Base-by-base conservation (phyloP, 2,797 vertebrate species). In the Intellagama lesueurii region DNA sequence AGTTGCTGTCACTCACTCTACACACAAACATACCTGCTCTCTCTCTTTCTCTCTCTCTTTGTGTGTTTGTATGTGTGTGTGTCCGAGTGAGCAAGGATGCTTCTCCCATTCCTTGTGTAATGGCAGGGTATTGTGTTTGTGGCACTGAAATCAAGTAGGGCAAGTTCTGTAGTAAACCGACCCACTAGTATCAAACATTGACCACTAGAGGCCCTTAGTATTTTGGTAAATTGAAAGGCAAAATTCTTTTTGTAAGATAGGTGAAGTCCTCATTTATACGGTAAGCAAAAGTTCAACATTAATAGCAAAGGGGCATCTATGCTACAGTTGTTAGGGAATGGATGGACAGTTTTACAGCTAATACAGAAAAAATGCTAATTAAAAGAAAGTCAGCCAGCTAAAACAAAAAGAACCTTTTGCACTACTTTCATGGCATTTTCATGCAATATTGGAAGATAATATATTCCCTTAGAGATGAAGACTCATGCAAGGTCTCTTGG, bases 181-280 rank as follows among this genome's bases (percentile, higher is more conserved):
- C 32, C 32, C 28, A 81, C n/a, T 32, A n/a, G 26, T 73, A 28
- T 81, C 17, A 73, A 14, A 81, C 16, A 22, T 81, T 81, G 32
- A 72, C 86, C 86, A 73, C 49, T 75, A 64, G 86, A 75, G 86
- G 79, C 7, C 69, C 32, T 44, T 64, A 81, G 69, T 8, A 73
- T 49, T 75, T 73, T 17, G 44, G 73, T 73, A 47, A n/a, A 87
- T 81, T 64, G 7, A 73, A 81, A 75, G 32, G 5, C 49, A 64
- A 1, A 11, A 64, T 64, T 17, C 16, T 32, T 60, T 87, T 81
- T 85, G 28, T 26, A 73, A 24, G 28, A 3, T 24, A 26, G 49
- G 32, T 60, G 4, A 76, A 11, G 5, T 52, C 9, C 12, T 49
- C 40, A 69, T 19, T 28, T 17, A 3, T 85, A 30, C 1, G 32